Evolutionary conservation across 1,140 invertebrate species (phyloP), one percentile per base, ranked within the genome.

Genomic region (Zaprionus lachaisei): DNA sequence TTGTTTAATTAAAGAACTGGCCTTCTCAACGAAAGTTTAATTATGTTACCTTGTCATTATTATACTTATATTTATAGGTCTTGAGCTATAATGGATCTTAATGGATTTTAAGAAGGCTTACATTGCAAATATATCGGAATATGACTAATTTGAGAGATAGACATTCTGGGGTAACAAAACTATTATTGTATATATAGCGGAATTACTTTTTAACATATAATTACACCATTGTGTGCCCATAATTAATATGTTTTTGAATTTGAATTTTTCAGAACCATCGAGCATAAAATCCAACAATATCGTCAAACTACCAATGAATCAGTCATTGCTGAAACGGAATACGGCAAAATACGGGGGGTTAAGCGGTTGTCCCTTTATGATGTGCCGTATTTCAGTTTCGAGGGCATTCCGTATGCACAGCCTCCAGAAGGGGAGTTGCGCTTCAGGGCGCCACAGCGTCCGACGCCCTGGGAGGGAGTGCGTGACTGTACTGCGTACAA

Each of bases 391-490:
- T 92, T 86, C 22, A 91, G 90, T 28, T 95, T 94, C 76, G 90
- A 94, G 57, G 94, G 94, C 14, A 94, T 95, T 66, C 95, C 95
- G 4, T 95, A 94, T 78, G 94, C 94, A 11, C 92, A 94, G 83
- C 93, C 95, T 54, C 95, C 95, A 5, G 72, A 94, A 11, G 93
- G 93, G 9, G 83, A 93, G 57, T 77, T 94, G 17, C 87, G 95
- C 38, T 95, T 95, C 70, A 92, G 85, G 63, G 94, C 94, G 60
- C 94, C 95, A 2, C 90, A 94, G 49, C 60, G 81, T 4, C 83
- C 90, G 17, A 91, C 64, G 2, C 87, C 89, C 22, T 93, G 92
- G 91, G 77, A 91, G 54, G 87, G 83, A 17, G 64, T 83, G 2
- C 72, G 73, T 20, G 81, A 83, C 38, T 92, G 81, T 54, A 87